Evolutionary conservation across 2,797 vertebrate species (phyloP).

Genomic region (Dipus sagitta): DNA sequence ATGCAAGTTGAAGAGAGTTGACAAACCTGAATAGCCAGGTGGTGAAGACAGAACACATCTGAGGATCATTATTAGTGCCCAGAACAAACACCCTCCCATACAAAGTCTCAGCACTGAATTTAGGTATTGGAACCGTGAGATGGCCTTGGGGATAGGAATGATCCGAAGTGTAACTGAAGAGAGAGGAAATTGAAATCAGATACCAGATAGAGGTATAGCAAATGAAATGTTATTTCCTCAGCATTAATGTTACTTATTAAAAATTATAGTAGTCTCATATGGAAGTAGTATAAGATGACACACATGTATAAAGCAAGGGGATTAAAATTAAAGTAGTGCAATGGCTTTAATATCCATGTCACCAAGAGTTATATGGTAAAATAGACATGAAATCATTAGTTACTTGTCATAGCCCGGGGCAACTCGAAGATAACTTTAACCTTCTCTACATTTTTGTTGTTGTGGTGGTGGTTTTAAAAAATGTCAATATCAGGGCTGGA

Average conservation of each 20-base stretch:
- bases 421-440: background rate
- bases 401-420: background rate
- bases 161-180: background rate
- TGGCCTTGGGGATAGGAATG: background rate
- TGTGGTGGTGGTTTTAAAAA: too few species aligned
- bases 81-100: background rate
- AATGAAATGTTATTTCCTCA: conserved; percentile 17
- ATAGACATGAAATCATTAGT: conserved; percentile 18
- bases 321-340: conserved; percentile 42
- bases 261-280: background rate
- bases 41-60: background rate
- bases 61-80: background rate
- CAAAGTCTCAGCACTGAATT: background rate
- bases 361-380: conserved; percentile 10
- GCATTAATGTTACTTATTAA: background rate
- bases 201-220: background rate
- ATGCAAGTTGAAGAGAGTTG: background rate
- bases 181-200: background rate
- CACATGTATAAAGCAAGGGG: background rate
- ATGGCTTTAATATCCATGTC: conserved; percentile 20
- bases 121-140: background rate
- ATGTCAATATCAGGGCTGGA: background rate
- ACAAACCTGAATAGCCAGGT: background rate
- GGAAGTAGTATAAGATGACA: background rate
- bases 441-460: background rate